phyloP scores from a whole-genome alignment of 1,140 invertebrate genomes.

The Lanistes nyassanus region DNA sequence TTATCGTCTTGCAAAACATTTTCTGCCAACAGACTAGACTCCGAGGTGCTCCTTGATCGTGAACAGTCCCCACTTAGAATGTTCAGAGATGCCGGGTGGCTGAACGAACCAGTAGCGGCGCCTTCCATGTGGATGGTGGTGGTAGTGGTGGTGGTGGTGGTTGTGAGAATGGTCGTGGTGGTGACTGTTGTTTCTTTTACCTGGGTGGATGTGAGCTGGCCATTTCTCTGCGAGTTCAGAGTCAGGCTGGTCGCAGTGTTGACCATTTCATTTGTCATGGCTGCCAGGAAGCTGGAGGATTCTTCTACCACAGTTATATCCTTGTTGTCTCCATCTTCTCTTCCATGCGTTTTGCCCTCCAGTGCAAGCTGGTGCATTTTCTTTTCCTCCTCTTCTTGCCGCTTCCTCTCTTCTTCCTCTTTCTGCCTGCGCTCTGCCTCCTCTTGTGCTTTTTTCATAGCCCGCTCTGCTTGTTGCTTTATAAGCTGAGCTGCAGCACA shows the following conservation, averaged over 20 bases:
- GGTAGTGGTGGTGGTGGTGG: constrained; percentile 41
- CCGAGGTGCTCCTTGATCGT: neutral
- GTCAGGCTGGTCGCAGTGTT: constrained; percentile 2
- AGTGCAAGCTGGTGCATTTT: constrained; percentile 69
- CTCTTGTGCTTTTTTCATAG: constrained; percentile 54
- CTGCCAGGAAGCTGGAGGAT: constrained; percentile 1
- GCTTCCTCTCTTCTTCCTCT: constrained; percentile 67
- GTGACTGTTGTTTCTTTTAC: constrained; percentile 36
- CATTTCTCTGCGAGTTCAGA: constrained; percentile 1
- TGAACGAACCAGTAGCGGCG: neutral
- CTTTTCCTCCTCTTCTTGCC: constrained; percentile 71
- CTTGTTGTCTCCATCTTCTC: constrained; percentile 16
- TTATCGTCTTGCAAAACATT: neutral
- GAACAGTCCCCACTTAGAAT: constrained; percentile 12
- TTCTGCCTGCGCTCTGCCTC: constrained; percentile 55
- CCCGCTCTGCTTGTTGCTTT: constrained; percentile 61
- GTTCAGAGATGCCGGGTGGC: constrained; percentile 8
- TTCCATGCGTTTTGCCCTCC: constrained; percentile 42
- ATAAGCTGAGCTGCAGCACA: constrained; percentile 49
- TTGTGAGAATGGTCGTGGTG: constrained; percentile 36
- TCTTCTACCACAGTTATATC: constrained; percentile 1
- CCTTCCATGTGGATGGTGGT: neutral
- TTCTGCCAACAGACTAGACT: neutral
- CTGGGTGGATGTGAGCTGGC: constrained; percentile 9
- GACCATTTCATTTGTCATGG: constrained; percentile 5